These are phyloP conservation scores for Augiades crinisus DNA, from an alignment of 2,888 invertebrate genomes.

Conservation along the genomic window DNA sequence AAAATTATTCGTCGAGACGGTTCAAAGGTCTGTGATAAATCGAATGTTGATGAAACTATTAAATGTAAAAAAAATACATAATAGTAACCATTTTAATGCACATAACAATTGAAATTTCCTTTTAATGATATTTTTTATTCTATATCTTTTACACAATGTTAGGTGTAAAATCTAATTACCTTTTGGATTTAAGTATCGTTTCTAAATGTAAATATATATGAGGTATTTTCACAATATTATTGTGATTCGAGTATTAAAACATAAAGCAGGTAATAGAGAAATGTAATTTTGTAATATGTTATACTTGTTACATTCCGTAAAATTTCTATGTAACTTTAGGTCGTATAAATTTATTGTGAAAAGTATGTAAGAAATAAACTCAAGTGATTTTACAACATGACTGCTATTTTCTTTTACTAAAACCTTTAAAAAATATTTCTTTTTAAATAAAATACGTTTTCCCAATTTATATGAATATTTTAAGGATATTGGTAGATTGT, in stretches of 20 bases:
- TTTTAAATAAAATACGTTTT: no score
- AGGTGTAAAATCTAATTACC: conserved; percentile 43
- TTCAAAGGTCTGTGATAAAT: conserved; percentile 66
- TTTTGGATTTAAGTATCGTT: conserved; percentile 40
- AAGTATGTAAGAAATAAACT: conserved; percentile 40
- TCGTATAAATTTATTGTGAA: conserved; percentile 45
- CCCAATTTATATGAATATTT: no score
- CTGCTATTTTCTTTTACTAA: conserved; percentile 1
- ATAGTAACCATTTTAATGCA: background rate
- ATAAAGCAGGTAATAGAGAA: conserved; percentile 43
- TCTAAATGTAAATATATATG: conserved; percentile 54
- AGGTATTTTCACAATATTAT: conserved; percentile 47
- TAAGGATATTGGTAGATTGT: no score
- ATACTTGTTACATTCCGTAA: conserved; percentile 66
- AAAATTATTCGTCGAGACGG: conserved; percentile 37
- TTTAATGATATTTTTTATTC: conserved; percentile 7
- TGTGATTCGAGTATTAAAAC: conserved; percentile 44
- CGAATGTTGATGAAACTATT: conserved; percentile 24
- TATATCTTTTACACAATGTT: conserved; percentile 38
- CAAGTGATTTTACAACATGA: background rate
- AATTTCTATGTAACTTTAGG: conserved; percentile 39
- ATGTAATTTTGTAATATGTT: conserved; percentile 52
- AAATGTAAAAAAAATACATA: conserved; percentile 11
- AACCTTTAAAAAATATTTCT: no score
- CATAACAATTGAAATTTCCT: conserved; percentile 9